Evolutionary conservation across 2,113 vertebrate genomes (phyloP), one percentile per base, ranked within the genome.

Genomic region (Xenus cinereus): DNA sequence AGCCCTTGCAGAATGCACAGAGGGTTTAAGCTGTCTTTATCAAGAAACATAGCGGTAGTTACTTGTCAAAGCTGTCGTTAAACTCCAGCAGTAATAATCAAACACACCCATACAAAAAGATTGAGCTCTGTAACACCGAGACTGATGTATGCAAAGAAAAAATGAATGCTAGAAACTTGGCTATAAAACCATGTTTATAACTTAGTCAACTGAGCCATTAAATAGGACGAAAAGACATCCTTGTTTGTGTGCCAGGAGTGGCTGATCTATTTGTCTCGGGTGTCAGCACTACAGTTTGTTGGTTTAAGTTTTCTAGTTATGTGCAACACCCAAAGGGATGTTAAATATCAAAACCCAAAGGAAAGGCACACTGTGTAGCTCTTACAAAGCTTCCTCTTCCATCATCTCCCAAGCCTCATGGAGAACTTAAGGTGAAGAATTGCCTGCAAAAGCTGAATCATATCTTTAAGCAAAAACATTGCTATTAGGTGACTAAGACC

Each of bases 401-500:
- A 12, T 67, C 75, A 33, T 17, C 79, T 81, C 92, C 85, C 79
- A 51, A 66, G 32, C 35, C 59, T 64, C 30, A 6, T 0, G 2
- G 69, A 78, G 77, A 66, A 62, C 4, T 62, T 5, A 12, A 74
- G 73, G 92, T 95, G 80, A 90, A 72, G 92, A 89, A 54, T 9
- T 16, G 60, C 64, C 89, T 74, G 86, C 66, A 37, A 51, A 69
- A 78, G 77, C 86, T 88, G 95, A 94, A 68, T 97, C 90, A 91
- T 21, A 14, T 39, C 89, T 73, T 84, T 4, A 32, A 82, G 88
- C 56, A 78, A 69, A 89, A 87, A 30, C 73, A 79, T 50, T 62
- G 62, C 94, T 57, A 51, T 94, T 93, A 87, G 92, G 60, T 96
- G 96, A 95, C 90, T 93, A 87, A 96, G 91, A 81, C 80, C 77